Percentiles rank a stretch among this genome's conserved stretches.
These are phyloP conservation scores for Cephus pygmeus DNA, from an alignment of 2,888 invertebrate genomes.

Conservation along the genomic window DNA sequence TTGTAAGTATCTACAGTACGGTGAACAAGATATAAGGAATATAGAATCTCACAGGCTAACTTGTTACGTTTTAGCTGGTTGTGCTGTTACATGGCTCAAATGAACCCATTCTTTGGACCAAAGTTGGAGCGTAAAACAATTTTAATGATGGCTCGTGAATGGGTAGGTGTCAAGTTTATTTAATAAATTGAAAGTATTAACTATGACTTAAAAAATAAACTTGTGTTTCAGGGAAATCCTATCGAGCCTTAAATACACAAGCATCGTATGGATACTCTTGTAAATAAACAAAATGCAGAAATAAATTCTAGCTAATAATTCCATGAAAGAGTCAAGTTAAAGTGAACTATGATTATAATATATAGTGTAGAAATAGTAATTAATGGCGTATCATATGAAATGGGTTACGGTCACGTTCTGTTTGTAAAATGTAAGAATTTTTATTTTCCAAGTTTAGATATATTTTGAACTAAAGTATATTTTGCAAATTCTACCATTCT, in stretches of 20 bases:
- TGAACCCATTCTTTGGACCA: conserved; percentile 92
- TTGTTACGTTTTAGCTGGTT: conserved; percentile 76
- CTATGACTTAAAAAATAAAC: not conserved
- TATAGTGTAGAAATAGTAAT: conserved; percentile 11
- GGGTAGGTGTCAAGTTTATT: conserved; percentile 70
- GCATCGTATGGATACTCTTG: not conserved
- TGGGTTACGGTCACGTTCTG: not conserved
- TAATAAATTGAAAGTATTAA: not conserved
- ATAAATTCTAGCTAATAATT: not conserved
- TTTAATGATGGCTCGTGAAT: conserved; percentile 81
- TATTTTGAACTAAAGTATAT: not conserved
- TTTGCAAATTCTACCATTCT: not conserved
- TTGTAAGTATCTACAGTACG: conserved; percentile 76
- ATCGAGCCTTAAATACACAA: conserved; percentile 3
- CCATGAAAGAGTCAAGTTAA: not conserved
- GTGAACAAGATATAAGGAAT: not conserved
- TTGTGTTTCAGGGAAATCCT: conserved; percentile 14
- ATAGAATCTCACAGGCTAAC: not conserved
- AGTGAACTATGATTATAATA: not conserved
- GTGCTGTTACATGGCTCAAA: conserved; percentile 91
- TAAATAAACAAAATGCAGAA: not conserved
- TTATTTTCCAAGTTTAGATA: not conserved
- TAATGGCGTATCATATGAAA: conserved; percentile 1
- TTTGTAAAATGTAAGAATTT: not conserved
- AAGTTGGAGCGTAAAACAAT: conserved; percentile 78